Evolutionary conservation across 2,888 invertebrate species (phyloP), one percentile per base, ranked within the genome.

Genomic region (Philonicus albiceps): DNA sequence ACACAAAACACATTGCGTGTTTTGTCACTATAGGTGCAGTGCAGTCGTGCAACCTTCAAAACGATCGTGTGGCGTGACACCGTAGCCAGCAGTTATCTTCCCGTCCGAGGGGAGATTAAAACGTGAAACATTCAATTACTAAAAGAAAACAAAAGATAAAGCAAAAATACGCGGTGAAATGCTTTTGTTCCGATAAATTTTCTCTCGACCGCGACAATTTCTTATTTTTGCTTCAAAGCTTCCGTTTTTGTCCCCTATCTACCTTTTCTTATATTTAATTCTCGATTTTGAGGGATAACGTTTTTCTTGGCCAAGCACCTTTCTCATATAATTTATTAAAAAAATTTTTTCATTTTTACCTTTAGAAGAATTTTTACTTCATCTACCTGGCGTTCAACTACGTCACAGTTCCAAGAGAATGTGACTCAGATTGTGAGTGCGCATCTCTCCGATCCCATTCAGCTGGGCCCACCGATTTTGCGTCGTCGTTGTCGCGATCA

Each of bases 51-150:
- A 78, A 78, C 78, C 78, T 78, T 78, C 49, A 49, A 27, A 49
- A 16, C 43, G 78, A 30, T 78, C 78, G 43, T n/a, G 8, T 78
- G 78, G 78, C 78, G 78, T 78, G 78, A 78, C 78, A 78, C 16
- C 49, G 43, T 78, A 43, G 22, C 49, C 78, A 22, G 30, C 27
- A 40, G 27, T 74, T 74, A 74, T 74, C 74, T 74, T 13, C 34
- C 30, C 74, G 13, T 13, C 34, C 30, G 74, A 5, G 27, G 22
- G 30, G 22, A 49, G 49, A 78, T 78, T 49, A 43, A 49, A 49
- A 78, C 53, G 49, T 27, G 78, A 78, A 78, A 78, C 49, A n/a
- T 78, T 78, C 78, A 27, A 49, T 78, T 78, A 34, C 74, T 43
- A 13, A 78, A 30, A 30, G 30, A 49, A 78, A 34, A 49, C 49